phyloP scores from a whole-genome alignment of 2,888 invertebrate species.

The Sepiola atlantica region DNA sequence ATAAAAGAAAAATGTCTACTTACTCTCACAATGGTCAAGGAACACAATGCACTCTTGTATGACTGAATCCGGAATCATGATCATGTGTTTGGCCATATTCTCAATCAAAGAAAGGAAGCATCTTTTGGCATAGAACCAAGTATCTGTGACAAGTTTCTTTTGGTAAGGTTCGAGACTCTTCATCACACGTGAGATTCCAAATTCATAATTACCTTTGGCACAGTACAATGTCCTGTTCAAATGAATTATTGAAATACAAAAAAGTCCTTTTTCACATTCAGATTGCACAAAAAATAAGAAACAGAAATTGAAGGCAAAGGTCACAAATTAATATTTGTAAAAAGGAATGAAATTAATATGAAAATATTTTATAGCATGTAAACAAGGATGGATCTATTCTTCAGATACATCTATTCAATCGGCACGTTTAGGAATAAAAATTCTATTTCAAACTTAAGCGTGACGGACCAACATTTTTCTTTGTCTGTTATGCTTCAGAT shows the following conservation, averaged over 20 bases:
- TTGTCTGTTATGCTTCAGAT: too few species aligned
- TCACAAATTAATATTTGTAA: neutral
- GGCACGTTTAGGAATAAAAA: too few species aligned
- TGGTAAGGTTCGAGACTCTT: slow-evolving; percentile 95
- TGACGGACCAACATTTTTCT: too few species aligned
- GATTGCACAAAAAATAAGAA: neutral
- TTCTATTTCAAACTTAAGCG: too few species aligned
- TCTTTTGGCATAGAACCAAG: slow-evolving; percentile 98
- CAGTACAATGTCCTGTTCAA: slow-evolving; percentile 89
- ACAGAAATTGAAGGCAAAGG: neutral
- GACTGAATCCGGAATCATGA: slow-evolving; percentile 89
- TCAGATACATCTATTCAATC: too few species aligned
- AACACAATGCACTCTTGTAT: slow-evolving; percentile 91
- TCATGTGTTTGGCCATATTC: slow-evolving; percentile 91
- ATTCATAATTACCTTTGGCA: slow-evolving; percentile 98
- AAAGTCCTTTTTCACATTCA: neutral
- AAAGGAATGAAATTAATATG: neutral
- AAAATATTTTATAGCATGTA: neutral
- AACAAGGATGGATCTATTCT: too few species aligned
- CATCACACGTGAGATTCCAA: slow-evolving; percentile 96
- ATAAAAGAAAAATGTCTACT: slow-evolving; percentile 52
- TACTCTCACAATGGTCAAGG: slow-evolving; percentile 89
- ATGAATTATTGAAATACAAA: neutral
- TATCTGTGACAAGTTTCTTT: slow-evolving; percentile 96
- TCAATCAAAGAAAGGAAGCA: slow-evolving; percentile 95